A percentile compares a stretch with the other conserved stretches of the same genome.
phyloP scores from a whole-genome alignment of 92 coral and sea anemone species.

The Epizoanthus fatuus region DNA sequence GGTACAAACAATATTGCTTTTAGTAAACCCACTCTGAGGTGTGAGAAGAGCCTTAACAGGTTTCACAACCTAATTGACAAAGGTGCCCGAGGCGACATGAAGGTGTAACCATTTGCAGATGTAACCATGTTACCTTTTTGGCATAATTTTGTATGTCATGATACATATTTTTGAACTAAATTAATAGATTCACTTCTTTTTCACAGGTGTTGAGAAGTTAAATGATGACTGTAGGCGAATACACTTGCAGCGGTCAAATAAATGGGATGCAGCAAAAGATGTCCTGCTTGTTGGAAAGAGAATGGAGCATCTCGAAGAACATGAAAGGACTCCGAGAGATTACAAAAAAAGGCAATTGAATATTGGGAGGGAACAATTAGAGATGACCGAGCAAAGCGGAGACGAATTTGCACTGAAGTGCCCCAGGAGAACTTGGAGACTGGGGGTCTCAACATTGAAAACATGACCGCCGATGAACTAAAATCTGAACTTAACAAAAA shows the following conservation, averaged over 20 bases:
- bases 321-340: slow-evolving; percentile 18
- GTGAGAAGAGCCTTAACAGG: no score
- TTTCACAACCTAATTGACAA: not conserved
- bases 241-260: slow-evolving; percentile 65
- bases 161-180: no score
- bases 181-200: not conserved
- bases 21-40: no score
- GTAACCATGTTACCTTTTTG: not conserved
- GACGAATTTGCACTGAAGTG: slow-evolving; percentile 5
- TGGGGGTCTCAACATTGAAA: not conserved
- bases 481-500: slow-evolving; percentile 18
- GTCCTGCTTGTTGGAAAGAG: slow-evolving; percentile 53
- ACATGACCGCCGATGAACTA: slow-evolving; percentile 36
- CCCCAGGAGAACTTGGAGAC: not conserved
- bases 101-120: no score
- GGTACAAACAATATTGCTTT: no score
- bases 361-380: slow-evolving; percentile 20
- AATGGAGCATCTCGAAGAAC: slow-evolving; percentile 48
- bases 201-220: slow-evolving; percentile 63
- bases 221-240: slow-evolving; percentile 70
- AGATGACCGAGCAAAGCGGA: slow-evolving; percentile 27
- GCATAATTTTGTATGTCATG: not conserved
- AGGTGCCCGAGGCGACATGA: no score
- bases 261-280: slow-evolving; percentile 69
- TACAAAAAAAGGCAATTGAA: slow-evolving; percentile 30